A percentile compares a stretch with the other conserved stretches of the same genome.
Conservation (phyloP, 1,140 invertebrate species). For the Bombus turneri region DNA sequence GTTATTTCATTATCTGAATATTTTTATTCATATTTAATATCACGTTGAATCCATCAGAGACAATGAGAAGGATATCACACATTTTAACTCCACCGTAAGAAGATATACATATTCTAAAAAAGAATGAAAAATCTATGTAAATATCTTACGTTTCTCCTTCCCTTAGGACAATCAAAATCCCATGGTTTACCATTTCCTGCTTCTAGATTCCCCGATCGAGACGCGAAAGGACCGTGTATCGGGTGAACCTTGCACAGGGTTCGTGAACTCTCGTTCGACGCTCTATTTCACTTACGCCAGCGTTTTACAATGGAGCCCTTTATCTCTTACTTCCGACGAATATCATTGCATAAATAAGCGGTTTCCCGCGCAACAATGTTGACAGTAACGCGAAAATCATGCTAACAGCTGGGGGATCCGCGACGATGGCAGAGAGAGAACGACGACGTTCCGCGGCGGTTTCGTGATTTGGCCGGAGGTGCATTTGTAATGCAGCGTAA, state of each 20-base stretch:
- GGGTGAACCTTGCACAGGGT: neutral
- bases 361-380: slow-evolving; percentile 45
- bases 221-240: neutral
- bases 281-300: slow-evolving; percentile 23
- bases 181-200: neutral
- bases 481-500: slow-evolving; percentile 67
- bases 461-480: slow-evolving; percentile 57
- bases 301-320: slow-evolving; percentile 27
- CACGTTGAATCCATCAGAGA: too few species aligned
- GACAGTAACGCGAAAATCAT: slow-evolving; percentile 64
- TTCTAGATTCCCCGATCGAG: neutral
- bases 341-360: slow-evolving; percentile 53
- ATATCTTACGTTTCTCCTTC: neutral
- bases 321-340: slow-evolving; percentile 40
- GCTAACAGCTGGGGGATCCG: slow-evolving; percentile 36
- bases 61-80: too few species aligned
- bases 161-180: neutral
- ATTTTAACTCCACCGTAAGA: too few species aligned
- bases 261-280: slow-evolving; percentile 32
- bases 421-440: neutral
- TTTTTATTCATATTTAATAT: too few species aligned
- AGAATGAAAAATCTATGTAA: neutral
- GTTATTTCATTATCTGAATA: too few species aligned
- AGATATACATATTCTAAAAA: too few species aligned
- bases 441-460: slow-evolving; percentile 5